These are phyloP conservation scores for Mythimna lalbum DNA, from an alignment of 2,888 invertebrate species.

Conservation along the genomic window DNA sequence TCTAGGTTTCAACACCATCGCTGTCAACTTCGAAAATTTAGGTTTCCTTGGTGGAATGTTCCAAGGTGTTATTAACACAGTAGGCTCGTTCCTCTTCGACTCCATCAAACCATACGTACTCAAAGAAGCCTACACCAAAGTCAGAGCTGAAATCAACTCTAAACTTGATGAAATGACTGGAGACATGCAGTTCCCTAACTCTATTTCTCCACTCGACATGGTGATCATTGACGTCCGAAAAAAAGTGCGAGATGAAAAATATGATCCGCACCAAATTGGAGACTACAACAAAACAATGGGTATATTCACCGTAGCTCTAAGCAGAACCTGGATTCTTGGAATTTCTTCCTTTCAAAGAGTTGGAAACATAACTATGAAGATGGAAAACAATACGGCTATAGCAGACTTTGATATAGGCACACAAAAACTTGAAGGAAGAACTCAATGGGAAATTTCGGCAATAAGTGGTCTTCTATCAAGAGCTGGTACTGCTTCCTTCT, in stretches of 20 bases:
- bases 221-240: constrained; percentile 94
- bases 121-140: constrained; percentile 94
- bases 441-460: constrained; percentile 94
- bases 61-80: constrained; percentile 95
- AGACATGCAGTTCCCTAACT: constrained; percentile 94
- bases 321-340: constrained; percentile 95
- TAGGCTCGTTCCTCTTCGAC: constrained; percentile 95
- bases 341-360: constrained; percentile 95
- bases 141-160: constrained; percentile 93
- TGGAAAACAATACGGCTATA: constrained; percentile 93
- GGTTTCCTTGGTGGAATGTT: constrained; percentile 93
- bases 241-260: constrained; percentile 91
- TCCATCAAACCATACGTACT: constrained; percentile 96
- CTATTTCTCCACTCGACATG: constrained; percentile 96
- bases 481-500: constrained; percentile 94
- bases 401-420: constrained; percentile 94
- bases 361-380: constrained; percentile 93
- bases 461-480: constrained; percentile 93
- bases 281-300: constrained; percentile 94
- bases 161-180: constrained; percentile 93
- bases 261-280: constrained; percentile 94
- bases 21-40: constrained; percentile 95
- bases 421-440: constrained; percentile 94
- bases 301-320: constrained; percentile 92
- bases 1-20: constrained; percentile 93